Evolutionary conservation across 1,140 invertebrate genomes (phyloP).

Genomic region (Aphis gossypii): DNA sequence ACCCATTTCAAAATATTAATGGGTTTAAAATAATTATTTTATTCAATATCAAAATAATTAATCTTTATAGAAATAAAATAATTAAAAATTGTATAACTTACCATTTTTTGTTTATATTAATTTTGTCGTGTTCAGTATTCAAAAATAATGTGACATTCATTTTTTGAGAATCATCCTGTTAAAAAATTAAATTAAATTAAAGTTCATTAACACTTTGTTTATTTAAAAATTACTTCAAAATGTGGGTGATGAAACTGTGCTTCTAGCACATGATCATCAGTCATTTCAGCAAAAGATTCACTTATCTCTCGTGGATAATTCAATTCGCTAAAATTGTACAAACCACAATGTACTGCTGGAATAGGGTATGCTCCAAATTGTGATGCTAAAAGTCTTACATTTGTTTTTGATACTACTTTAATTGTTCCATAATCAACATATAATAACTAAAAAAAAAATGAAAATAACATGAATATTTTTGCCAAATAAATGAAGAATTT

Average conservation of each 20-base stretch:
- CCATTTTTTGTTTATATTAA: constrained; percentile 27
- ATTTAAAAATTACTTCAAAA: background rate
- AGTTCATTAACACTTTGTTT: too few relatives aligned
- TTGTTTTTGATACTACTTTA: background rate
- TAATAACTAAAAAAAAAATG: background rate
- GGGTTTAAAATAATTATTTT: background rate
- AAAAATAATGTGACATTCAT: background rate
- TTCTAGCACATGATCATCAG: background rate
- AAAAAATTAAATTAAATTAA: background rate
- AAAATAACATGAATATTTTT: background rate
- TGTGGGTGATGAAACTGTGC: background rate
- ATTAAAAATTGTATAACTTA: background rate
- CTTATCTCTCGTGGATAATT: background rate
- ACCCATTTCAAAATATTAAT: background rate
- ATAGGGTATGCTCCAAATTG: background rate
- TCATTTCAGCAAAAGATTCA: background rate
- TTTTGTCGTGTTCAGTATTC: background rate
- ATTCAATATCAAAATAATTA: background rate
- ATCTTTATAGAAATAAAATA: background rate
- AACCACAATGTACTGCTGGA: background rate
- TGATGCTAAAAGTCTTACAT: background rate
- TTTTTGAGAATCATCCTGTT: background rate
- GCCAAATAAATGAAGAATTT: background rate
- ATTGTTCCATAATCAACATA: constrained; percentile 45
- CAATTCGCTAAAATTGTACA: background rate